A percentile compares a stretch with the other conserved stretches of the same genome.
Conservation (phyloP, 2,888 invertebrate genomes). For the Tinea pellionella region DNA sequence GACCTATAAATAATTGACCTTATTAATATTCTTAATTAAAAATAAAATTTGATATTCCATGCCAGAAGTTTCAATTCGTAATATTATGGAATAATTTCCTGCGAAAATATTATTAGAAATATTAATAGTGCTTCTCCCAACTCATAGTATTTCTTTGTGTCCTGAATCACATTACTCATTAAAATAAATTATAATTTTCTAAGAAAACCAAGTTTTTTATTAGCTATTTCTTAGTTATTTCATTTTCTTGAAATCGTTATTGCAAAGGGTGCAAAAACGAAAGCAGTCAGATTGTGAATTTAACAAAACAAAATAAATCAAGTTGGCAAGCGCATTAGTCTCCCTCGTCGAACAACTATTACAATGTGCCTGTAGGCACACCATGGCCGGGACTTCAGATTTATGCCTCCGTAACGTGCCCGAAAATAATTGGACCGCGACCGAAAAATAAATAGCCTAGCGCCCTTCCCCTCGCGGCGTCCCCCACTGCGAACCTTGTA, state of each 20-base stretch:
- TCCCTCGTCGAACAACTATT: slow-evolving; percentile 27
- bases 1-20: too few species aligned
- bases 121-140: too few species aligned
- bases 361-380: slow-evolving; percentile 14
- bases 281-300: neutral
- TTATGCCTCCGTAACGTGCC: slow-evolving; percentile 56
- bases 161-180: too few species aligned
- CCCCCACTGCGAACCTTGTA: slow-evolving; percentile 24
- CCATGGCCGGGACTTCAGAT: slow-evolving; percentile 24
- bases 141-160: too few species aligned
- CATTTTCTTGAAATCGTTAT: neutral
- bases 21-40: too few species aligned
- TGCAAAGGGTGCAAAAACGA: neutral
- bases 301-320: slow-evolving; percentile 31
- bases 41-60: too few species aligned
- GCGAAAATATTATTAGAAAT: too few species aligned
- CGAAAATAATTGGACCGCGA: slow-evolving; percentile 63
- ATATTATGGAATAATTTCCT: too few species aligned
- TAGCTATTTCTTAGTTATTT: too few species aligned
- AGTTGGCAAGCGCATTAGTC: slow-evolving; percentile 35
- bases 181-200: too few species aligned
- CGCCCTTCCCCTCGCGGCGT: slow-evolving; percentile 22
- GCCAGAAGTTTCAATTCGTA: too few species aligned
- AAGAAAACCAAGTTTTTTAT: too few species aligned
- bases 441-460: slow-evolving; percentile 59